Conservation (phyloP, 2,797 vertebrate genomes). For the Coracias cyanogaster region DNA sequence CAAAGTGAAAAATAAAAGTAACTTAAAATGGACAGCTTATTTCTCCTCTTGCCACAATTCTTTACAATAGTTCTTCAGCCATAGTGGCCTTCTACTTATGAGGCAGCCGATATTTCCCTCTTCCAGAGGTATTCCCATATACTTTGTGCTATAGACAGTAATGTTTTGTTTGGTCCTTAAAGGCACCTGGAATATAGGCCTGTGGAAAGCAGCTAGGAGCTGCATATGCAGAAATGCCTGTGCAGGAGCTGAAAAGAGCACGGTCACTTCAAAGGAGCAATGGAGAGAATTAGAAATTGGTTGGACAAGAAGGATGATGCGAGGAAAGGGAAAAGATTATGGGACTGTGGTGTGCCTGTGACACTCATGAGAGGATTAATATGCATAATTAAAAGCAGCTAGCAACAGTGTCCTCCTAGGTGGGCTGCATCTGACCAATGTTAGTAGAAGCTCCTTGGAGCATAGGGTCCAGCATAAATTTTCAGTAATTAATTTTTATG, state of each 20-base stretch:
- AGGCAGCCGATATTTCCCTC: not conserved
- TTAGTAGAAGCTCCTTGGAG: not conserved
- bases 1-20: not conserved
- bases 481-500: not conserved
- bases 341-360: not conserved
- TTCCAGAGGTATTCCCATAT: not conserved
- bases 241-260: slow-evolving; percentile 9
- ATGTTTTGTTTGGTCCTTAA: not conserved
- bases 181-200: not conserved
- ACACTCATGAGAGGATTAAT: not conserved
- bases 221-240: not conserved
- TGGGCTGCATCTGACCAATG: not conserved
- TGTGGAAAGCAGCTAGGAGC: not conserved
- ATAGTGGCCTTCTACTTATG: not conserved
- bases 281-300: not conserved
- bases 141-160: not conserved
- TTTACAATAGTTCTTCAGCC: not conserved
- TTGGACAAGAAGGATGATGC: not conserved
- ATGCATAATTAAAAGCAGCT: not conserved
- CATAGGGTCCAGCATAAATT: not conserved
- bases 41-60: not conserved
- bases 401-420: not conserved
- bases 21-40: not conserved
- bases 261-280: slow-evolving; percentile 33
- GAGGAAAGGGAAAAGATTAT: not conserved